A percentile compares a stretch with the other conserved stretches of the same genome.
Conservation (phyloP, 2,797 vertebrate species). For the Thalassophryne amazonica region DNA sequence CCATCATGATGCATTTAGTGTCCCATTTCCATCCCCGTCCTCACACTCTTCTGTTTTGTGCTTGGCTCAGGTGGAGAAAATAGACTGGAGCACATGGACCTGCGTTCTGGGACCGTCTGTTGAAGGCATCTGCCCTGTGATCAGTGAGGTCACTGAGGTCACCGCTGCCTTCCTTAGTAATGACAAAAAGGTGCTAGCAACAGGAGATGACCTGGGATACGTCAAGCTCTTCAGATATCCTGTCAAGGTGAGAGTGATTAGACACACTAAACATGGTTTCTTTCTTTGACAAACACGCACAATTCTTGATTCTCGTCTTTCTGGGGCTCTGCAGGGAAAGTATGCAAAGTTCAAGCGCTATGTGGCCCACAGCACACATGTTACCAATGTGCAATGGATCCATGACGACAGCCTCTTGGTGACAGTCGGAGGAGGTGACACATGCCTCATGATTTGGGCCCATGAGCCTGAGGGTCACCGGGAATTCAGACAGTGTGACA, state of each 20-base stretch:
- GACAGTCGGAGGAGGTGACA: slow-evolving; percentile 91
- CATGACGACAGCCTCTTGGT: slow-evolving; percentile 91
- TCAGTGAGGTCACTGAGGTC: slow-evolving; percentile 94
- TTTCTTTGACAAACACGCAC: too few species aligned
- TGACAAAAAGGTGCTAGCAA: slow-evolving; percentile 89
- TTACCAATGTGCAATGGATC: slow-evolving; percentile 96
- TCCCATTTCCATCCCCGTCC: background rate
- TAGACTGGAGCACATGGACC: slow-evolving; percentile 95
- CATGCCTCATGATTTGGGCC: slow-evolving; percentile 95
- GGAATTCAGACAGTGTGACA: slow-evolving; percentile 89
- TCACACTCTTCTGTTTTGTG: background rate
- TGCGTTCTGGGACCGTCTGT: slow-evolving; percentile 92
- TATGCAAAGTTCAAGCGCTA: slow-evolving; percentile 97
- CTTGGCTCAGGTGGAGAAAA: slow-evolving; percentile 89
- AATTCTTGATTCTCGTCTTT: too few species aligned
- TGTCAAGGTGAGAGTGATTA: slow-evolving; percentile 93
- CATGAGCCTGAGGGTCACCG: slow-evolving; percentile 87
- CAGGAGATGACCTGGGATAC: slow-evolving; percentile 97
- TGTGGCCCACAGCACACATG: slow-evolving; percentile 94
- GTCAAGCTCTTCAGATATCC: slow-evolving; percentile 97
- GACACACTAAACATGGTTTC: too few species aligned
- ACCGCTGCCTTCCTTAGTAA: slow-evolving; percentile 90
- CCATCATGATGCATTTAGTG: background rate
- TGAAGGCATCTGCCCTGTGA: slow-evolving; percentile 94
- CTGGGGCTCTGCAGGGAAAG: slow-evolving; percentile 89